Conservation (phyloP, 2,113 vertebrate genomes). For the Ondatra zibethicus region DNA sequence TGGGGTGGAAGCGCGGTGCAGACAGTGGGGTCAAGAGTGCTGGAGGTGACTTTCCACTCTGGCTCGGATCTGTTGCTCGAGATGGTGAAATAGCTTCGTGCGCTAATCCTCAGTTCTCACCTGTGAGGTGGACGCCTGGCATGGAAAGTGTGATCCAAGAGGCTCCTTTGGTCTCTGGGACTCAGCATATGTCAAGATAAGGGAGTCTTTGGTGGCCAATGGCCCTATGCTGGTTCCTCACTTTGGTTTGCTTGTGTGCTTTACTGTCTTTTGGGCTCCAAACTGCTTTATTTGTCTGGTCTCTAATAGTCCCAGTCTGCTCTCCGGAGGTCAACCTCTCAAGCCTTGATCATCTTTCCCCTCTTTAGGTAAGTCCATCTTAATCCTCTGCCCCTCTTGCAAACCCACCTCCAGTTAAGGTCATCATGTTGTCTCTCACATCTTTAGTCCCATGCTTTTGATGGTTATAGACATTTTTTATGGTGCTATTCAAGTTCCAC, state of each 20-base stretch:
- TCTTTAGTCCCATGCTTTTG: neutral
- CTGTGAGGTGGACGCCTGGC: slow-evolving; percentile 1
- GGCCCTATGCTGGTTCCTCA: neutral
- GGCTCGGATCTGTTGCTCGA: neutral
- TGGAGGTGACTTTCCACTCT: slow-evolving; percentile 14
- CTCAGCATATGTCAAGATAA: neutral
- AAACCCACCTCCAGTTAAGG: neutral
- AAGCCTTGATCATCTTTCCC: neutral
- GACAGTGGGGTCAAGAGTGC: neutral
- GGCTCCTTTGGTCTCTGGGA: slow-evolving; percentile 3
- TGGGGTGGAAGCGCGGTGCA: neutral
- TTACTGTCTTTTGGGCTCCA: neutral
- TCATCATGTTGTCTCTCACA: neutral
- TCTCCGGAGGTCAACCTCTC: neutral
- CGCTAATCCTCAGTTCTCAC: slow-evolving; percentile 6
- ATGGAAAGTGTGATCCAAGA: neutral
- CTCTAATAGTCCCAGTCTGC: neutral
- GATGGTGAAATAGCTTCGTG: neutral
- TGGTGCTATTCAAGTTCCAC: slow-evolving; percentile 10
- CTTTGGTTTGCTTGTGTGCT: slow-evolving; percentile 1
- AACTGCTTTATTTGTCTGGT: neutral
- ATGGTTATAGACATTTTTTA: slow-evolving; percentile 33
- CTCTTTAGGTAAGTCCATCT: neutral
- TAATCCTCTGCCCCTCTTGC: neutral
- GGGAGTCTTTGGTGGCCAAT: neutral